Conservation (phyloP, 2,888 invertebrate genomes). For the Protonemura montana region DNA sequence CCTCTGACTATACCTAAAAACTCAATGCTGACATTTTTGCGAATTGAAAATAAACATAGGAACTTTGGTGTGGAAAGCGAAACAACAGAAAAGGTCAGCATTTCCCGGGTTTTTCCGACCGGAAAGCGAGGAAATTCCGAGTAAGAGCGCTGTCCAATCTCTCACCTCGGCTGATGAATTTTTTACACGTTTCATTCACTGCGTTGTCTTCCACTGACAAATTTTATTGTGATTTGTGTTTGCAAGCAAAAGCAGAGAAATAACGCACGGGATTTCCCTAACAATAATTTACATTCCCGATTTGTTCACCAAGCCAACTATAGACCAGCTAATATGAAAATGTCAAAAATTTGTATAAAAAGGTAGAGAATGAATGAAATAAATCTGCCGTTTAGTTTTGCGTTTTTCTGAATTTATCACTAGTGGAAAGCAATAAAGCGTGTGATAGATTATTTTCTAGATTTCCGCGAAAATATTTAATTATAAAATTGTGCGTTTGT, state of each 20-base stretch:
- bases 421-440: not conserved
- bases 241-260: not conserved
- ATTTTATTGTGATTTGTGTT: not conserved
- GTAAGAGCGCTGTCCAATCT: not conserved
- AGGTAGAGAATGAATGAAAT: not conserved
- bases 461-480: not conserved
- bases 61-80: too few relatives aligned
- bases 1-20: too few relatives aligned
- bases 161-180: not conserved
- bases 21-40: too few relatives aligned
- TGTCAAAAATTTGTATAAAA: not conserved
- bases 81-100: too few relatives aligned
- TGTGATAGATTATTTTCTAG: not conserved
- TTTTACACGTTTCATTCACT: not conserved
- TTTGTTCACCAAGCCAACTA: not conserved
- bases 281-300: not conserved
- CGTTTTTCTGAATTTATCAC: not conserved
- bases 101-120: too few relatives aligned
- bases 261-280: not conserved
- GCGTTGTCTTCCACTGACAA: not conserved
- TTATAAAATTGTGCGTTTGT: not conserved
- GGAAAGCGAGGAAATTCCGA: not conserved
- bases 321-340: not conserved
- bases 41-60: too few relatives aligned
- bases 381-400: slow-evolving; percentile 12